phyloP scores from a whole-genome alignment of 2,888 invertebrate genomes.

The Cinara cedri region DNA sequence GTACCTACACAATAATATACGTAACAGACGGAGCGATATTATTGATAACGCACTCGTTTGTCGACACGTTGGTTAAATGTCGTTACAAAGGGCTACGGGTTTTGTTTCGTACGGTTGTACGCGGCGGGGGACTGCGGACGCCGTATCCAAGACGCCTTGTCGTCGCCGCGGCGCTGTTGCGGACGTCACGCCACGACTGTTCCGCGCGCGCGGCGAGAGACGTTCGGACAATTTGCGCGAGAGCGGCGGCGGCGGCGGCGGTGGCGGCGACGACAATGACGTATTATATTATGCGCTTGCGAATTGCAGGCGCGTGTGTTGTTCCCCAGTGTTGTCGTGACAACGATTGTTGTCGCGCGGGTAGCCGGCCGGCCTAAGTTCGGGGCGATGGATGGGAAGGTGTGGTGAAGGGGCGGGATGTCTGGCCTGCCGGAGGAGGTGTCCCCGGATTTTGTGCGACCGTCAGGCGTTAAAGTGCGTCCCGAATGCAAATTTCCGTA shows the following conservation, averaged over 20 bases:
- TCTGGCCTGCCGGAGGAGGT: too few relatives aligned
- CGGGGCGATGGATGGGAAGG: neutral
- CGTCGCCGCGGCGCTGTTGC: neutral
- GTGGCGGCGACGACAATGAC: neutral
- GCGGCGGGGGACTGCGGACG: too few relatives aligned
- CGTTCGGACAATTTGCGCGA: neutral
- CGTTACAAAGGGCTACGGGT: too few relatives aligned
- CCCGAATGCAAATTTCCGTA: constrained; percentile 32
- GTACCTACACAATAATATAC: too few relatives aligned
- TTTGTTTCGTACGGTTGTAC: too few relatives aligned
- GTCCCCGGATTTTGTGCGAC: neutral
- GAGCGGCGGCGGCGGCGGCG: neutral
- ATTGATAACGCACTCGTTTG: too few relatives aligned
- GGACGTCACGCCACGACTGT: neutral
- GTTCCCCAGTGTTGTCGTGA: constrained; percentile 36
- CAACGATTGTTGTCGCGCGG: constrained; percentile 18
- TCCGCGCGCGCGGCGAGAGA: neutral
- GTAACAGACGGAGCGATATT: too few relatives aligned
- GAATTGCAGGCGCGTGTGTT: neutral
- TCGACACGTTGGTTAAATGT: too few relatives aligned
- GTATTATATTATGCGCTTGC: constrained; percentile 1
- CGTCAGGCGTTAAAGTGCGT: constrained; percentile 19
- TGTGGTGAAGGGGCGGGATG: too few relatives aligned
- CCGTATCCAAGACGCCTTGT: neutral
- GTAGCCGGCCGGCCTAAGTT: neutral